Conservation (phyloP, 37 sponge, comb jelly and placozoan species). For the Spongilla lacustris region DNA sequence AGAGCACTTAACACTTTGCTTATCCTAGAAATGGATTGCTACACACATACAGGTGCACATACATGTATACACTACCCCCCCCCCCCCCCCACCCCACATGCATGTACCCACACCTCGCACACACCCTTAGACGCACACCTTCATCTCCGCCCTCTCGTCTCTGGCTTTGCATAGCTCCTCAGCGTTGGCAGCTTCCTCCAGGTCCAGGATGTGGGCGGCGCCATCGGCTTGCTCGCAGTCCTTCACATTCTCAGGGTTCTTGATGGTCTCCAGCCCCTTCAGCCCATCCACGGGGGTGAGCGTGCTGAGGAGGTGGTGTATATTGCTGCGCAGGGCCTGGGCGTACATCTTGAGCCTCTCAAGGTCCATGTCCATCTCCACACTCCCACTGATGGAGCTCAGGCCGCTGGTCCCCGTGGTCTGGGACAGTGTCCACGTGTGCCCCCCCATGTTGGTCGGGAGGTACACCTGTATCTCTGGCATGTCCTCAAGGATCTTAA, state of each 20-base stretch:
- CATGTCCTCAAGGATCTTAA: neutral
- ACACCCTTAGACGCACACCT: constrained; percentile 70
- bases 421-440: constrained; percentile 48
- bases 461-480: no score
- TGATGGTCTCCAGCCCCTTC: constrained; percentile 40
- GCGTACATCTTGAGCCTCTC: constrained; percentile 56
- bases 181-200: constrained; percentile 68
- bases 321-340: constrained; percentile 30
- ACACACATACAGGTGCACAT: no score
- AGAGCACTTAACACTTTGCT: no score
- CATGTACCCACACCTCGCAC: neutral
- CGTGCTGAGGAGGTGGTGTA: constrained; percentile 44
- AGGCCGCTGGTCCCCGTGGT: constrained; percentile 77
- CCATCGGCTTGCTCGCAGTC: constrained; percentile 25
- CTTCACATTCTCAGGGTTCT: constrained; percentile 10
- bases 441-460: no score
- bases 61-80: no score
- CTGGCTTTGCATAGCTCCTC: constrained; percentile 77
- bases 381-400: constrained; percentile 54
- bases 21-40: no score
- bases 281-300: constrained; percentile 46
- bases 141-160: constrained; percentile 84
- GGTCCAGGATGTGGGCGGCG: constrained; percentile 24
- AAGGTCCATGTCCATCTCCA: constrained; percentile 72
- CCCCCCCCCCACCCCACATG: no score